Evolutionary conservation across 1,140 invertebrate species (phyloP).

Genomic region (Pararge aegeria): DNA sequence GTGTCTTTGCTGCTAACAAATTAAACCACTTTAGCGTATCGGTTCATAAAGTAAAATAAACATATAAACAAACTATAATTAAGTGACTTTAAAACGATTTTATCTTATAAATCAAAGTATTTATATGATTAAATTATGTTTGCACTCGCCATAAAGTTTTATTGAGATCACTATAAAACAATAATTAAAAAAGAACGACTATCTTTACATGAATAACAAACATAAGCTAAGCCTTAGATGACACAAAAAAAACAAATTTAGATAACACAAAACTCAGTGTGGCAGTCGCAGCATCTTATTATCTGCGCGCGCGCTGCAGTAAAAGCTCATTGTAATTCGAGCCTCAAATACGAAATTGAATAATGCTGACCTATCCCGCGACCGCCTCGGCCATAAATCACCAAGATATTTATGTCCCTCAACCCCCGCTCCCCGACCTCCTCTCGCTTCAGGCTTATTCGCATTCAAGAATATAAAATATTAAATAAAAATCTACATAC

Average conservation of each 20-base stretch:
- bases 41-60: constrained; percentile 64
- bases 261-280: constrained; percentile 59
- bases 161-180: constrained; percentile 9
- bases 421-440: constrained; percentile 50
- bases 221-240: constrained; percentile 50
- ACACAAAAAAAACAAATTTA: constrained; percentile 57
- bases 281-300: constrained; percentile 47
- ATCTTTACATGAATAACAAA: constrained; percentile 43
- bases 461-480: constrained; percentile 69
- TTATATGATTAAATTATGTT: constrained; percentile 21
- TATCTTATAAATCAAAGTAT: constrained; percentile 40
- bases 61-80: constrained; percentile 78
- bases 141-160: constrained; percentile 13
- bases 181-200: constrained; percentile 17
- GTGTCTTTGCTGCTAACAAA: constrained; percentile 76
- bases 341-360: constrained; percentile 79
- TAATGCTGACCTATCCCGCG: constrained; percentile 79
- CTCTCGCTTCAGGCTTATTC: constrained; percentile 50
- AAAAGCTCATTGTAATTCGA: constrained; percentile 78
- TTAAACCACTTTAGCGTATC: constrained; percentile 78
- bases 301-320: constrained; percentile 71
- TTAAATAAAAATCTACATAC: constrained; percentile 78
- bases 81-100: constrained; percentile 66
- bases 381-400: constrained; percentile 77
- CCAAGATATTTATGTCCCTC: constrained; percentile 78